Percentiles rank a stretch among this genome's conserved stretches.
These are phyloP conservation scores for Andrena dorsata DNA, from an alignment of 2,888 invertebrate species.

Conservation along the genomic window DNA sequence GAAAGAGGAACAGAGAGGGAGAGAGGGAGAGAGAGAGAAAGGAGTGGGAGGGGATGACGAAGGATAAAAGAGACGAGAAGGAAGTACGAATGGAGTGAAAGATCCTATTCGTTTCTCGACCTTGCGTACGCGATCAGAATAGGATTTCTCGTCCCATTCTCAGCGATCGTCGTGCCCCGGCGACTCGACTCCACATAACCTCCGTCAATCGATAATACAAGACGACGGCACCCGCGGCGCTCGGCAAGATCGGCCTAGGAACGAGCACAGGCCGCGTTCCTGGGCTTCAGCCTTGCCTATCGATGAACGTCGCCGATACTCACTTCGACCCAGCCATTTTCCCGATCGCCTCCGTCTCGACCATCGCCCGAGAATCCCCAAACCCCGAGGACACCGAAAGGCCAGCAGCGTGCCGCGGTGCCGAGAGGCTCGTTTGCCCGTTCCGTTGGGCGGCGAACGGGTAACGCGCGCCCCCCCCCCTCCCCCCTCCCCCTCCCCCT, in stretches of 20 bases:
- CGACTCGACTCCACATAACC: conserved; percentile 72
- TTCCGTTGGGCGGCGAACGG: conserved; percentile 27
- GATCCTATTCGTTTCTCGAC: conserved; percentile 26
- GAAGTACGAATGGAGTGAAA: conserved; percentile 33
- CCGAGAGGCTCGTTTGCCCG: neutral
- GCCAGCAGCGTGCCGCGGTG: neutral
- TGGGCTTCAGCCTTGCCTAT: conserved; percentile 29
- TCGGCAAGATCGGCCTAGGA: conserved; percentile 71
- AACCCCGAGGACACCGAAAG: too few relatives aligned
- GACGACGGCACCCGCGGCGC: conserved; percentile 73
- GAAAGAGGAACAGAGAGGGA: conserved; percentile 16
- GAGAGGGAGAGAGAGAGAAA: neutral
- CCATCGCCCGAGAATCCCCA: neutral
- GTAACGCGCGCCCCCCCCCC: neutral
- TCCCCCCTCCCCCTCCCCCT: too few relatives aligned
- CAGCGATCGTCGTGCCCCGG: conserved; percentile 64
- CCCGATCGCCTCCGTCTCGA: neutral
- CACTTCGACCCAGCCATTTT: neutral
- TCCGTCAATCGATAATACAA: conserved; percentile 75
- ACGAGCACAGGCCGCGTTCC: conserved; percentile 55
- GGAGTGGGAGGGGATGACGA: conserved; percentile 8
- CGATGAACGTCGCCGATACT: conserved; percentile 17
- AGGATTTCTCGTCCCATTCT: conserved; percentile 37
- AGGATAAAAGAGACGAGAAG: conserved; percentile 50
- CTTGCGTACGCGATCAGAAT: conserved; percentile 30